Evolutionary conservation across 2,888 invertebrate genomes (phyloP).

Genomic region (Erpobdella octoculata): DNA sequence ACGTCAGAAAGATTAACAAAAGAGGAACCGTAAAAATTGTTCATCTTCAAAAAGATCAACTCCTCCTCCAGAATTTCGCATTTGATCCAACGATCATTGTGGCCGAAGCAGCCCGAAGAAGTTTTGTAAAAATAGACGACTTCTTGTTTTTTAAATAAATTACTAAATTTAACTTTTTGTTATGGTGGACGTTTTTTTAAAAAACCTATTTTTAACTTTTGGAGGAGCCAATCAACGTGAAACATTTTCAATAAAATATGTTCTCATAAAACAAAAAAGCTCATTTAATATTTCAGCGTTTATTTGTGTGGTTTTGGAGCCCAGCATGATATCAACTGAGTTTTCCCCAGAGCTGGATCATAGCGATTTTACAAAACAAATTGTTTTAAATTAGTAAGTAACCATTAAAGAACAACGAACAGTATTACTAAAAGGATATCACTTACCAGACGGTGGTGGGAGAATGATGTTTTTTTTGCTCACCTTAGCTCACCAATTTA

Average conservation of each 20-base stretch:
- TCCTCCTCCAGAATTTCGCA: conserved; percentile 34
- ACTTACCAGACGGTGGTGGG: no score
- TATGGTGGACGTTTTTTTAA: background rate
- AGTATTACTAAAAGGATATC: no score
- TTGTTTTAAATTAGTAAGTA: no score
- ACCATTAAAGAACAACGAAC: no score
- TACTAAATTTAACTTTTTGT: background rate
- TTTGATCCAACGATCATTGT: conserved; percentile 34
- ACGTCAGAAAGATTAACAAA: conserved; percentile 28
- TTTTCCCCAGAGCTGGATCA: no score
- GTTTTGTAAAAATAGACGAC: conserved; percentile 33
- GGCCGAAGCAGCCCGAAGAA: conserved; percentile 35
- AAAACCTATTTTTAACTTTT: background rate
- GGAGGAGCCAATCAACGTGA: background rate
- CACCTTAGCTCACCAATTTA: no score
- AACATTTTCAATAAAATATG: background rate
- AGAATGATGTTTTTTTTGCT: no score
- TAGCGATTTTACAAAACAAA: no score
- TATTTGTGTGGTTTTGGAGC: background rate
- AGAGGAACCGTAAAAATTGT: conserved; percentile 24
- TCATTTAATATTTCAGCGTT: background rate
- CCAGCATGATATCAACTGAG: no score
- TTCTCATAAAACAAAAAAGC: no score
- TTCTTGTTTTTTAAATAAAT: conserved; percentile 29
- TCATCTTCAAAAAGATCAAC: conserved; percentile 25